Percentiles rank a stretch among this genome's conserved stretches.
These are phyloP conservation scores for Oreochromis aureus DNA, from an alignment of 2,113 vertebrate genomes.

Conservation along the genomic window DNA sequence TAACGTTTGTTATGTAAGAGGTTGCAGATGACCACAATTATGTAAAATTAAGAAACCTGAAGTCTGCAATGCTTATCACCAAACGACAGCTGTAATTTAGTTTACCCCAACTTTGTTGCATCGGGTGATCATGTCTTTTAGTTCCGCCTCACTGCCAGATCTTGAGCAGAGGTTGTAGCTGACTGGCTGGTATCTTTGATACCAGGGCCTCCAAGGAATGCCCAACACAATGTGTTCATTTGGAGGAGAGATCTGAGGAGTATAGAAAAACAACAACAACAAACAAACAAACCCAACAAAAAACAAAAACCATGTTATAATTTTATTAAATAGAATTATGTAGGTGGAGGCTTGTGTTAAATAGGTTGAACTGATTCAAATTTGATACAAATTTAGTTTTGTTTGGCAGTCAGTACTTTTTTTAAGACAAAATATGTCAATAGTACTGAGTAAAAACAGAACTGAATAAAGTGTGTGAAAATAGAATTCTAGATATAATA, in stretches of 20 bases:
- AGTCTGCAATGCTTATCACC: neutral
- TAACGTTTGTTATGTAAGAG: neutral
- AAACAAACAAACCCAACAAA: too few relatives aligned
- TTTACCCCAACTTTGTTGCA: slow-evolving; percentile 92
- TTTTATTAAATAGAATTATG: too few relatives aligned
- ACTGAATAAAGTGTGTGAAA: neutral
- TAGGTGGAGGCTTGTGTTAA: neutral
- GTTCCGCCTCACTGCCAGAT: slow-evolving; percentile 84
- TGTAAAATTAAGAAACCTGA: neutral
- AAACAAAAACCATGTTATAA: too few relatives aligned
- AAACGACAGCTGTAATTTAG: neutral
- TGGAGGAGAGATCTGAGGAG: slow-evolving; percentile 85
- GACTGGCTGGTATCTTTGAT: slow-evolving; percentile 89
- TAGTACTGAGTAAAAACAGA: neutral
- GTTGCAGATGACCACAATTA: neutral
- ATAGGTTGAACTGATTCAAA: neutral
- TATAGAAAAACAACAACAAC: neutral
- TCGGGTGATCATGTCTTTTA: slow-evolving; percentile 87
- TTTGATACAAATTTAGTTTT: neutral
- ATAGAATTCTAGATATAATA: neutral
- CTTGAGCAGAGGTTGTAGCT: slow-evolving; percentile 89
- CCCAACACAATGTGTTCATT: slow-evolving; percentile 79
- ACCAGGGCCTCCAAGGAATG: slow-evolving; percentile 82
- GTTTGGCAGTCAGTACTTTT: neutral
- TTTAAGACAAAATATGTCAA: neutral